These are phyloP conservation scores for Crematogaster levior DNA, from an alignment of 2,888 invertebrate species.

Conservation along the genomic window DNA sequence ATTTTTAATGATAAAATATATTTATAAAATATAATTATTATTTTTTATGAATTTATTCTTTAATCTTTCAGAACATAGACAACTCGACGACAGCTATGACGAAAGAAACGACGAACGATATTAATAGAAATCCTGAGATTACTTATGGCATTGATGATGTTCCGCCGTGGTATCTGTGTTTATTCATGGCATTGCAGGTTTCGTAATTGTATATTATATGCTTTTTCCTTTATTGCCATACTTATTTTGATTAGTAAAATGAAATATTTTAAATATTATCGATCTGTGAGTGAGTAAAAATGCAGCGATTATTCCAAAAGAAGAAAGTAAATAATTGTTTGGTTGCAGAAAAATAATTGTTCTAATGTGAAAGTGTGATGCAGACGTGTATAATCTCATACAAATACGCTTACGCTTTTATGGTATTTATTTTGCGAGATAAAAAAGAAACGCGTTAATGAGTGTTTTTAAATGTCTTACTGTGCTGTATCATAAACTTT, in stretches of 20 bases:
- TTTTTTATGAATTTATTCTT: background rate
- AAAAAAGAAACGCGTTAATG: background rate
- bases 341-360: background rate
- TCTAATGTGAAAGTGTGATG: background rate
- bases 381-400: background rate
- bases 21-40: background rate
- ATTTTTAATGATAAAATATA: background rate
- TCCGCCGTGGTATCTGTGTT: conserved; percentile 94
- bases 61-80: conserved; percentile 58
- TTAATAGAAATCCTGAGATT: conserved; percentile 82
- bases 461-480: background rate
- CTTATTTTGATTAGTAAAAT: background rate
- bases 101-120: conserved; percentile 85
- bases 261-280: background rate
- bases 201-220: background rate
- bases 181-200: conserved; percentile 94
- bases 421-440: background rate
- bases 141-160: conserved; percentile 92
- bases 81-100: conserved; percentile 82
- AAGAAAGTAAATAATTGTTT: too few species aligned
- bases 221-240: background rate
- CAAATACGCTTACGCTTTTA: background rate
- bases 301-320: background rate
- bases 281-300: background rate
- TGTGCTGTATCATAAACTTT: background rate